Conservation (phyloP, 2,113 vertebrate species). For the Zosterops pallidus region DNA sequence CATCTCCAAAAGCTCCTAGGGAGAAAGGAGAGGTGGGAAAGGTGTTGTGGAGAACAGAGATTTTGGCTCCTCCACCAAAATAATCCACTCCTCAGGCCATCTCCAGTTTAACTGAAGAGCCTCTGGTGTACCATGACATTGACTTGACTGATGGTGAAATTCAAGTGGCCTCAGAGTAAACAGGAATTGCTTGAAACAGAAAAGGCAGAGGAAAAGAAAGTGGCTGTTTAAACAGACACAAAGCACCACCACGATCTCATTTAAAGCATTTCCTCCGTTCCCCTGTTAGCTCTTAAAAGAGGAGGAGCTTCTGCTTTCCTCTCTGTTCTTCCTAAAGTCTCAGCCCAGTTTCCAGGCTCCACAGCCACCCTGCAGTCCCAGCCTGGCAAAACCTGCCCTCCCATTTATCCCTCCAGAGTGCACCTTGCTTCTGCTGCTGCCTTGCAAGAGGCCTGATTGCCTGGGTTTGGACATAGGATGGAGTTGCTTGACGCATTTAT, state of each 20-base stretch:
- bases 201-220: not conserved
- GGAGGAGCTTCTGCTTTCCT: not conserved
- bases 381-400: not conserved
- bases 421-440: not conserved
- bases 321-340: not conserved
- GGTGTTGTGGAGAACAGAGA: not conserved
- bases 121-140: not conserved
- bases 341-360: not conserved
- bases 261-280: not conserved
- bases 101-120: not conserved
- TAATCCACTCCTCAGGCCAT: not conserved
- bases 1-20: not conserved
- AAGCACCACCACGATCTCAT: not conserved
- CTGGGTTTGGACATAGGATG: not conserved
- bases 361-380: not conserved
- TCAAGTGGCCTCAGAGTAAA: not conserved
- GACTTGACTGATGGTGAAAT: not conserved
- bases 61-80: not conserved
- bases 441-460: not conserved
- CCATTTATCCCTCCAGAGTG: not conserved
- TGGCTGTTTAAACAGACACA: not conserved
- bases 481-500: rapidly evolving
- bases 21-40: not conserved
- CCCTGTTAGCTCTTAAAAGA: not conserved
- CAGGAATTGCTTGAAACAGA: not conserved